Conservation (phyloP, 2,888 invertebrate species). For the Ganaspis brasiliensis region DNA sequence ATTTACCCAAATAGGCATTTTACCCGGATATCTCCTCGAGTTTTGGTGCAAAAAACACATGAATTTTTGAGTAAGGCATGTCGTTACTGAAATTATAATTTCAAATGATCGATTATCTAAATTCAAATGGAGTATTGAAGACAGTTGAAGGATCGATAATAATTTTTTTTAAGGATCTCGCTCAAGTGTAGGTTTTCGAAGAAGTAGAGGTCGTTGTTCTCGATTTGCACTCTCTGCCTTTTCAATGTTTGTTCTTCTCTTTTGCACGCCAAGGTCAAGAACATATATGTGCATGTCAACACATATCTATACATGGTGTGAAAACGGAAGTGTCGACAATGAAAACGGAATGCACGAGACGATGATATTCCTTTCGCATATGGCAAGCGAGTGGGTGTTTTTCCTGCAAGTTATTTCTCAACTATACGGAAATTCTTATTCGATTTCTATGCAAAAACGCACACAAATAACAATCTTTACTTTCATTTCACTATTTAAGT, state of each 20-base stretch:
- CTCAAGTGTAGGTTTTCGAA: slow-evolving; percentile 15
- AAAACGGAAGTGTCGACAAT: slow-evolving; percentile 40
- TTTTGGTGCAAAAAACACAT: too few species aligned
- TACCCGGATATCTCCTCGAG: too few species aligned
- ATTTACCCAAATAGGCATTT: too few species aligned
- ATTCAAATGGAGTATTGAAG: background rate
- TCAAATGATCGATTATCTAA: too few species aligned
- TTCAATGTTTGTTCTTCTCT: slow-evolving; percentile 35
- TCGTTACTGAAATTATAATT: too few species aligned
- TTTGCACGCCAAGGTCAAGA: slow-evolving; percentile 39
- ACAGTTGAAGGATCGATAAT: background rate
- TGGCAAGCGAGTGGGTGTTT: slow-evolving; percentile 2
- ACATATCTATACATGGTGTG: slow-evolving; percentile 21
- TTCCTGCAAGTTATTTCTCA: background rate
- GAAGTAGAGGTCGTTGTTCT: slow-evolving; percentile 35
- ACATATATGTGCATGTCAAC: slow-evolving; percentile 18
- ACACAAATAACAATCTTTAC: background rate
- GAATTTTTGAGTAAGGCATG: too few species aligned
- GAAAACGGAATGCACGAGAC: slow-evolving; percentile 36
- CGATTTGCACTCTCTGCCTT: slow-evolving; percentile 12
- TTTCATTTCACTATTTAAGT: too few species aligned
- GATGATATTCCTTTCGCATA: slow-evolving; percentile 22
- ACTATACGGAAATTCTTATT: background rate
- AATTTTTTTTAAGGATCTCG: background rate
- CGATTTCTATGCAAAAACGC: background rate